phyloP scores from a whole-genome alignment of 2,113 vertebrate genomes.

The Pedionomus torquatus region DNA sequence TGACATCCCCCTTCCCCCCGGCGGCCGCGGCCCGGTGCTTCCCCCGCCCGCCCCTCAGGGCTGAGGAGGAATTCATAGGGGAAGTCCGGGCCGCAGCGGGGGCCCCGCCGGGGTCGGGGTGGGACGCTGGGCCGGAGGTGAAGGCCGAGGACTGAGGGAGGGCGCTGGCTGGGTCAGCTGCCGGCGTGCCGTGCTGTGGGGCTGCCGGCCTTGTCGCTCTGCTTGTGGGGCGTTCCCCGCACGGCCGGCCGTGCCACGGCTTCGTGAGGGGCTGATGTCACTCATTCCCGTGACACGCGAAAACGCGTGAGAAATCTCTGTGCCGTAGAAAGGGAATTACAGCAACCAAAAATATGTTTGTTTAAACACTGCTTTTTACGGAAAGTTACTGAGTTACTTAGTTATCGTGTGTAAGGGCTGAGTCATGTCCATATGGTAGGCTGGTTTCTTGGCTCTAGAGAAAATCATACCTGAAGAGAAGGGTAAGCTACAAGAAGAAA shows the following conservation, averaged over 20 bases:
- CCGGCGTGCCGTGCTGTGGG: background rate
- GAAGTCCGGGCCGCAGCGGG: background rate
- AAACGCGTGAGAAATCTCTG: background rate
- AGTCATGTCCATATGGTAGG: fast-evolving
- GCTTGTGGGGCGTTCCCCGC: too few species aligned
- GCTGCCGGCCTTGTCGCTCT: fast-evolving
- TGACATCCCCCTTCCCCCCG: background rate
- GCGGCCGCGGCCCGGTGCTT: too few species aligned
- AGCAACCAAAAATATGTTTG: fast-evolving
- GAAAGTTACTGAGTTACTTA: background rate
- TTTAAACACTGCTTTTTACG: background rate
- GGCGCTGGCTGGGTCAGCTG: background rate
- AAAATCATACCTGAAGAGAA: background rate
- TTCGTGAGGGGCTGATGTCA: fast-evolving
- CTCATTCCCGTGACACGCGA: background rate
- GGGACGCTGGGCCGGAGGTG: background rate
- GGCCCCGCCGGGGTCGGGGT: background rate
- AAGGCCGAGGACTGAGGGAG: background rate
- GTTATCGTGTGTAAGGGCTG: background rate
- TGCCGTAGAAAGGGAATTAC: background rate
- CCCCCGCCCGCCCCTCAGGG: background rate
- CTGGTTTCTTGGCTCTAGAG: background rate
- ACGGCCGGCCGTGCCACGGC: background rate
- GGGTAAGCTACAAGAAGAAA: background rate
- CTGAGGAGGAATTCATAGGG: background rate